Percentiles rank a stretch among this genome's conserved stretches.
Evolutionary conservation across 2,888 invertebrate species (phyloP).

Genomic region (Caenorhabditis sinica): DNA sequence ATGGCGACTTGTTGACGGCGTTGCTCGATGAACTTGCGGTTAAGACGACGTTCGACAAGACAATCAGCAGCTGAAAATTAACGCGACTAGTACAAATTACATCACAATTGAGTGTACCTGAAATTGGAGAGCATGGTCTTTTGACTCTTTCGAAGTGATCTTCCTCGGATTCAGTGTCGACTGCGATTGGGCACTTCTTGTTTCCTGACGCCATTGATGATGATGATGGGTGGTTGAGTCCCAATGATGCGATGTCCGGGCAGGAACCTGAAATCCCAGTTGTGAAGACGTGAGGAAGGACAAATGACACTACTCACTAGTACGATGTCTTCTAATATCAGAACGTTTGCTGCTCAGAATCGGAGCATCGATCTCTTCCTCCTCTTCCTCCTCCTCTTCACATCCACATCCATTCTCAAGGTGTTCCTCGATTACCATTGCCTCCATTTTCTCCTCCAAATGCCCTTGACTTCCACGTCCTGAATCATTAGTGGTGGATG

Average conservation of each 20-base stretch:
- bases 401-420: conserved; percentile 34
- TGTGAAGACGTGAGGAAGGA: neutral
- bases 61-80: conserved; percentile 71
- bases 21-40: conserved; percentile 69
- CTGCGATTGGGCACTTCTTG: conserved; percentile 67
- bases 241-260: conserved; percentile 65
- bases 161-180: conserved; percentile 73
- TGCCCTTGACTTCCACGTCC: conserved; percentile 76
- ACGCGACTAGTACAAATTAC: neutral
- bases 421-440: conserved; percentile 69
- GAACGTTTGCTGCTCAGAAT: conserved; percentile 57
- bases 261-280: conserved; percentile 65
- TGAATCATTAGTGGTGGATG: conserved; percentile 78
- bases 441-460: conserved; percentile 74
- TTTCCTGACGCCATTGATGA: conserved; percentile 26
- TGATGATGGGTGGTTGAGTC: conserved; percentile 35
- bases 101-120: conserved; percentile 57
- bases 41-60: conserved; percentile 70
- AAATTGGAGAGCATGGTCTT: conserved; percentile 65
- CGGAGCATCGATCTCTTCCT: conserved; percentile 61
- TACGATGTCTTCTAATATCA: conserved; percentile 38
- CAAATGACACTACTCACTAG: conserved; percentile 25
- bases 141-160: conserved; percentile 66
- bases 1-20: conserved; percentile 71
- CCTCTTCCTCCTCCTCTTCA: conserved; percentile 52